Evolutionary conservation across 2,888 invertebrate genomes (phyloP), one percentile per base, ranked within the genome.

Genomic region (Dimorphilus gyrociliatus): DNA sequence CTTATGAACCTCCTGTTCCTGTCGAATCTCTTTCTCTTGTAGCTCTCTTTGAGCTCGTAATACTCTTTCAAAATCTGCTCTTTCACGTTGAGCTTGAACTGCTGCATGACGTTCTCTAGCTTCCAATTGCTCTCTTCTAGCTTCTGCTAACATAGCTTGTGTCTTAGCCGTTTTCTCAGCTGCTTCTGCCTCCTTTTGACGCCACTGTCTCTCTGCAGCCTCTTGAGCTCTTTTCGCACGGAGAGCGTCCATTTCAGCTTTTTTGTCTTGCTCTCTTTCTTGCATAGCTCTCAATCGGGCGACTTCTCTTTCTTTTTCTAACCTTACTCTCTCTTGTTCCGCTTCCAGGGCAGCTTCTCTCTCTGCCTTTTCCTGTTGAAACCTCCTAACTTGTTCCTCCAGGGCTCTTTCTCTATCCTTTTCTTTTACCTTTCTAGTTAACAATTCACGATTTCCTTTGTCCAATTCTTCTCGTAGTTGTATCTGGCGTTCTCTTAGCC

Each of bases 81-180:
- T 42, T 35, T 63, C 61, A 16, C 59, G 37, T 30, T 59, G 56
- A 7, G 61, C 62, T 44, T 63, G 59, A 5, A 59, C 55, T 6
- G 61, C 62, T 30, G 60, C 41, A 42, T 52, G 54, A 38, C 60
- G 61, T 34, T 60, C 58, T 41, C 61, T 63, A 43, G 60, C 54
- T 19, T 49, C 41, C 51, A 53, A 54, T 44, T 63, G 63, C 24
- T 48, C 43, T 23, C 50, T 43, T 17, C 63, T 41, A 2, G 62
- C 59, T 10, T 47, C 38, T 28, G 51, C 53, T 38, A 63, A 40
- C 49, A 53, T 54, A 4, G 41, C 46, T 33, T 61, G 58, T 10
- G 46, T 51, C 34, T 52, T 50, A 3, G 51, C 47, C 40, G 60
- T 61, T 47, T 58, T 58, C 18, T 31, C 30, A 1, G 47, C 45